phyloP scores from a whole-genome alignment of 2,797 vertebrate genomes.

The Gallinago solitaria region DNA sequence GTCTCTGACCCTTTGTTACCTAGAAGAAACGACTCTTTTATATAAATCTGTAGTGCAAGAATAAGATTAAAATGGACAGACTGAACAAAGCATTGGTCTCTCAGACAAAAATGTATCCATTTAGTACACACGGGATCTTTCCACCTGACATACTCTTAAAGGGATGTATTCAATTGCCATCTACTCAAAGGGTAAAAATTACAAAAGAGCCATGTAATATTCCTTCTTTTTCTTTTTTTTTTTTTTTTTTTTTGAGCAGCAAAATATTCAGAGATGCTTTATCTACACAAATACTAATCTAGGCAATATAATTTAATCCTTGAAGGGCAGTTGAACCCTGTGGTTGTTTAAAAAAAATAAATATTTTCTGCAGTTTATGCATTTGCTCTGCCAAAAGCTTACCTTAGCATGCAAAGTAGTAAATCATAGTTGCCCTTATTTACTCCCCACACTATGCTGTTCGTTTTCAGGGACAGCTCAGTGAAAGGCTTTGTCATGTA shows the following conservation, averaged over 20 bases:
- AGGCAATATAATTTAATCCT: conserved; percentile 66
- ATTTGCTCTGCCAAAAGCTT: conserved; percentile 73
- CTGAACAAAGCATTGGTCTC: conserved; percentile 69
- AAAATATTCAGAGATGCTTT: conserved; percentile 51
- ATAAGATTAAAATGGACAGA: conserved; percentile 75
- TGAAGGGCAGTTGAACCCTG: conserved; percentile 64
- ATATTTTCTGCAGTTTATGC: conserved; percentile 67
- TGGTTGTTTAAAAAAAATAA: conserved; percentile 32
- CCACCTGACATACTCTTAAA: conserved; percentile 75
- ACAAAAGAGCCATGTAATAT: conserved; percentile 52
- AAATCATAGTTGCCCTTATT: conserved; percentile 70
- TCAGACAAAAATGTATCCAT: conserved; percentile 63
- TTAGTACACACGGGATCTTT: conserved; percentile 77
- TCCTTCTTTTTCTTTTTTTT: not conserved
- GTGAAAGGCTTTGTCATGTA: conserved; percentile 24
- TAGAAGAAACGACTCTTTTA: conserved; percentile 51
- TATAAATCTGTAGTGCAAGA: conserved; percentile 63
- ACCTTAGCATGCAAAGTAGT: conserved; percentile 71
- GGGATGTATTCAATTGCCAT: conserved; percentile 74
- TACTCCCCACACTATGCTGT: conserved; percentile 39
- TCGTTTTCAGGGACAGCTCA: conserved; percentile 49
- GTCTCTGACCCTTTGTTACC: conserved; percentile 49
- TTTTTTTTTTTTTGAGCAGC: not conserved
- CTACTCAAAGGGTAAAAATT: conserved; percentile 41
- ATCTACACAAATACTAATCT: conserved; percentile 70